A percentile compares a stretch with the other conserved stretches of the same genome.
Evolutionary conservation across 1,140 invertebrate genomes (phyloP).

Genomic region (Halictus rubicundus): DNA sequence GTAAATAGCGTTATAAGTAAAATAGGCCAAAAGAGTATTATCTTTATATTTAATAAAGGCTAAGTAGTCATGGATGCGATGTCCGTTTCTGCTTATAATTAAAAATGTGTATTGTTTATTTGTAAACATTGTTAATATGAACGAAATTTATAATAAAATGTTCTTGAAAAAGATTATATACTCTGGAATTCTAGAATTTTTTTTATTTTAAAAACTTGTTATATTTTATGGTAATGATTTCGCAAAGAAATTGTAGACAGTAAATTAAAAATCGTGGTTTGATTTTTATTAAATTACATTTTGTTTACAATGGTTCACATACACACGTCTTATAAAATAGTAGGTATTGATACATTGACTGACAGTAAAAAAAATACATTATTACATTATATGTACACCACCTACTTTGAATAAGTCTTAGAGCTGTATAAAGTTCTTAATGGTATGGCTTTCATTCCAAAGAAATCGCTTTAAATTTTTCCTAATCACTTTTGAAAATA

Average conservation of each 20-base stretch:
- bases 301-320: slow-evolving; percentile 63
- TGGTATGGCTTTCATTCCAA: slow-evolving; percentile 37
- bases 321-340: slow-evolving; percentile 63
- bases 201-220: neutral
- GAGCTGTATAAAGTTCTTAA: slow-evolving; percentile 15
- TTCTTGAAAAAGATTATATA: slow-evolving; percentile 12
- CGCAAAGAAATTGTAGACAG: neutral
- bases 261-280: slow-evolving; percentile 40
- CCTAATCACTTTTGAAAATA: slow-evolving; percentile 44
- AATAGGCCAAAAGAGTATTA: slow-evolving; percentile 19
- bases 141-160: slow-evolving; percentile 57
- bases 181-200: neutral
- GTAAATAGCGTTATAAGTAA: slow-evolving; percentile 35
- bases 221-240: neutral
- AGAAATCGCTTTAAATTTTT: slow-evolving; percentile 41
- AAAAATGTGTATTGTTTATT: slow-evolving; percentile 61
- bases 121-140: slow-evolving; percentile 52
- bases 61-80: slow-evolving; percentile 42
- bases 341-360: slow-evolving; percentile 59
- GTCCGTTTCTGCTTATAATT: slow-evolving; percentile 58
- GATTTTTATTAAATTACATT: slow-evolving; percentile 60
- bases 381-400: slow-evolving; percentile 68
- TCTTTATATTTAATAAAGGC: slow-evolving; percentile 9
- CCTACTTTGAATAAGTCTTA: slow-evolving; percentile 49
- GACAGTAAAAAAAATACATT: slow-evolving; percentile 68